Conservation (phyloP, 2,888 invertebrate genomes). For the Tetanocera ferruginea region DNA sequence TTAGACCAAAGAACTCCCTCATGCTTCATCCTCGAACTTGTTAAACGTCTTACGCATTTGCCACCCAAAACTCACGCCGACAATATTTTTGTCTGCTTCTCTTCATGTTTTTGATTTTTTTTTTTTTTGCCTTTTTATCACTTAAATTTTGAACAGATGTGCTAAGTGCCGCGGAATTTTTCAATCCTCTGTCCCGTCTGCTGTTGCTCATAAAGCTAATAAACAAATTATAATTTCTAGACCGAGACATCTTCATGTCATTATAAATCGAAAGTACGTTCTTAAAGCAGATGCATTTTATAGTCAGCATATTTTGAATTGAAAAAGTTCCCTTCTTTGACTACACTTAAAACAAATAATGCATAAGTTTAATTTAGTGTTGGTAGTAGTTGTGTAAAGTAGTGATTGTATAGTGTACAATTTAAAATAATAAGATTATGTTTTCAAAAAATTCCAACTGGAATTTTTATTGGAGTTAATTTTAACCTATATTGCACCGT, state of each 20-base stretch:
- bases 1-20: not conserved
- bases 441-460: too few relatives aligned
- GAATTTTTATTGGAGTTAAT: too few relatives aligned
- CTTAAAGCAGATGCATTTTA: not conserved
- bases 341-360: slow-evolving; percentile 1
- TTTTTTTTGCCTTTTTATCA: not conserved
- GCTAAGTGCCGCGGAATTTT: slow-evolving; percentile 46
- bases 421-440: too few relatives aligned
- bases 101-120: slow-evolving; percentile 17
- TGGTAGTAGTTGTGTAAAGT: too few relatives aligned
- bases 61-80: slow-evolving; percentile 53
- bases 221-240: slow-evolving; percentile 62
- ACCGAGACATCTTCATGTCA: slow-evolving; percentile 62
- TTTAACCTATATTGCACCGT: too few relatives aligned
- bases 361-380: not conserved
- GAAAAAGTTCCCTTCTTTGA: not conserved
- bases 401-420: too few relatives aligned
- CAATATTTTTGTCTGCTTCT: slow-evolving; percentile 19
- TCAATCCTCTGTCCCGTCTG: slow-evolving; percentile 1
- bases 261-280: slow-evolving; percentile 36
- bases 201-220: not conserved
- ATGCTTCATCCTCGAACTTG: slow-evolving; percentile 49
- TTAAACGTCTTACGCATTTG: slow-evolving; percentile 54
- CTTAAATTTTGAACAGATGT: slow-evolving; percentile 43
- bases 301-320: slow-evolving; percentile 12